Evolutionary conservation across 2,888 invertebrate species (phyloP), one percentile per base, ranked within the genome.

Genomic region (Arrhopalites spinosus): DNA sequence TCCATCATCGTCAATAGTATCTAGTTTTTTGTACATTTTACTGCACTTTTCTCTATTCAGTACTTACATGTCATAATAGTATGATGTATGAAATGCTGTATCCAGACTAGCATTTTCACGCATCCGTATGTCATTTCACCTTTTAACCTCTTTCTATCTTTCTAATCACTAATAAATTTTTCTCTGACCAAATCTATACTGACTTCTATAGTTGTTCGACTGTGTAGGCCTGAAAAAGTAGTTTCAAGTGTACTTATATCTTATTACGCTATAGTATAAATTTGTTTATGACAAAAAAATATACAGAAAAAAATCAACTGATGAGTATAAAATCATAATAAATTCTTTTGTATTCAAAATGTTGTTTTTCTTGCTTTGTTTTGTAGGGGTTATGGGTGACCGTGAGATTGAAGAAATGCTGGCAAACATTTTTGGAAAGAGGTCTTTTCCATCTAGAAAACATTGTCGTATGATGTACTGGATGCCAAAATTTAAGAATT

Each of bases 401-500:
- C 88, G 89, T 76, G 96, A 98, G 86, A 90, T 94, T 87, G 93
- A 96, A 84, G 88, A 89, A 72, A 91, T 95, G 86, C 86, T 99
- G 11, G 84, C 92, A 0, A 93, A 92, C 83, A 90, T 92, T 67
- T 99, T 98, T 86, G 98, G 98, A 0, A 87, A 87, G 27, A 87
- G 90, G 80, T 93, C 93, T 0, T 86, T 86, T 80, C 88, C 87
- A 0, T 84, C 87, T 72, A 84, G 85, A 56, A 88, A 88, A 79
- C 86, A 85, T 76, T 86, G 85, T 69, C 85, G 90, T 53, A 88
- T 89, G 88, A 84, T 88, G 82, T 90, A 90, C 83, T 90, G 90
- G 90, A 86, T 89, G 86, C 96, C 98, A 0, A 99, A 98, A 85
- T 95, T 99, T 84, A 93, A 91, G 84, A 91, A 96, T 84, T 85